These are phyloP conservation scores for Drosophila navojoa DNA, from an alignment of 1,140 invertebrate genomes.

Conservation along the genomic window DNA sequence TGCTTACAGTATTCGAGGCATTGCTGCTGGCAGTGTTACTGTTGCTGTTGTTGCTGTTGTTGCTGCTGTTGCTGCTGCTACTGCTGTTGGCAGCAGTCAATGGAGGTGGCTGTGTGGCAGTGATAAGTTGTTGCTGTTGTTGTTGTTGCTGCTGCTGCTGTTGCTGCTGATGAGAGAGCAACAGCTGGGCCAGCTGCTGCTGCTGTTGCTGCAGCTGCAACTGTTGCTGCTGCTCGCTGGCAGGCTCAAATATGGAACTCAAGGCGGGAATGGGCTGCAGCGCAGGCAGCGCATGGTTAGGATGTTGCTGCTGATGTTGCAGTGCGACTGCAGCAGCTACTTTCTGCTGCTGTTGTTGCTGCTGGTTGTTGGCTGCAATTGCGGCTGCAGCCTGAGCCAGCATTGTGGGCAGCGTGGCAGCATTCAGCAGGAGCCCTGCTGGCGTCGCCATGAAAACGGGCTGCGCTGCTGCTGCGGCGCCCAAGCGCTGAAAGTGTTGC, in stretches of 20 bases:
- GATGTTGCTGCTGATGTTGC: conserved; percentile 57
- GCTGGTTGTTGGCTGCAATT: conserved; percentile 68
- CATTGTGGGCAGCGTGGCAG: conserved; percentile 77
- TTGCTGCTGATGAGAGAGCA: conserved; percentile 60
- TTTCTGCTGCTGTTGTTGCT: conserved; percentile 64
- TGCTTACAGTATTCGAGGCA: conserved; percentile 12
- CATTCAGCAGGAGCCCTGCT: conserved; percentile 71
- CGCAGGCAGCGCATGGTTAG: conserved; percentile 61
- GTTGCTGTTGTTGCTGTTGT: conserved; percentile 18
- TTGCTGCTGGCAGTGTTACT: conserved; percentile 35
- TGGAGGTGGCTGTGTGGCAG: conserved; percentile 61
- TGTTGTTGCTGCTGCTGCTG: conserved; percentile 54
- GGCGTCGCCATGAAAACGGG: conserved; percentile 82
- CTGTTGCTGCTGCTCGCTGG: conserved; percentile 53
- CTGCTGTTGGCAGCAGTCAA: conserved; percentile 55
- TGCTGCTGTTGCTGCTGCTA: conserved; percentile 49
- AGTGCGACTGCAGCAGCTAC: conserved; percentile 56
- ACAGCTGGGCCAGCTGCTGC: conserved; percentile 62
- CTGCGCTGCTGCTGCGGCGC: conserved; percentile 67
- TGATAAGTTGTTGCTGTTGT: conserved; percentile 72
- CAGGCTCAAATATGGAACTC: conserved; percentile 76
- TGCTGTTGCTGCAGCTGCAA: conserved; percentile 62
- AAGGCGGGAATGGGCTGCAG: conserved; percentile 76
- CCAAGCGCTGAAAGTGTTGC: conserved; percentile 60
- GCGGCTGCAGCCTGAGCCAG: conserved; percentile 72